Conservation (phyloP, 2,888 invertebrate species). For the Caenorhabditis sp. region DNA sequence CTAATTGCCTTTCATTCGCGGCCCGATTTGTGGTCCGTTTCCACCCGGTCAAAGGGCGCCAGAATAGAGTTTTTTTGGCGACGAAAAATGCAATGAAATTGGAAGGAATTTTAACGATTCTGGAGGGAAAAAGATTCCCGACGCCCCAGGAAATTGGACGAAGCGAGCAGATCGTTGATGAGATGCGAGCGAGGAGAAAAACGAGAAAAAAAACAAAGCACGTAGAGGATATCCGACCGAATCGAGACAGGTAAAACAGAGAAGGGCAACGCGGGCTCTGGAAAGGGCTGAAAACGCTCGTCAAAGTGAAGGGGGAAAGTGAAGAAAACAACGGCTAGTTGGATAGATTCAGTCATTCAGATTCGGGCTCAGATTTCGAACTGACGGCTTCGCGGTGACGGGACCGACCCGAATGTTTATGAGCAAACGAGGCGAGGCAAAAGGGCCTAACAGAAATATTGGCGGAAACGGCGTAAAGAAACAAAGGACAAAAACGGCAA, state of each 20-base stretch:
- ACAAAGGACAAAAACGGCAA: not conserved
- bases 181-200: too few relatives aligned
- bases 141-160: not conserved
- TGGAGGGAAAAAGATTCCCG: too few relatives aligned
- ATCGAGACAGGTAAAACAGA: not conserved
- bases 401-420: constrained; percentile 26
- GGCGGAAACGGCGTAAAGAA: constrained; percentile 7
- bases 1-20: constrained; percentile 27
- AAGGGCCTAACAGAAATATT: constrained; percentile 37
- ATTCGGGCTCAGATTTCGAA: not conserved
- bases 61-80: constrained; percentile 14
- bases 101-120: too few relatives aligned
- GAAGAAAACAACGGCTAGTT: not conserved
- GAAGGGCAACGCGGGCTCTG: not conserved
- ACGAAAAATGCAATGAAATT: too few relatives aligned
- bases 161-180: not conserved
- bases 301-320: not conserved
- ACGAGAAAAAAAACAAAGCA: too few relatives aligned
- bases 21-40: constrained; percentile 37
- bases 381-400: not conserved
- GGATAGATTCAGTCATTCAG: too few relatives aligned
- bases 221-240: not conserved
- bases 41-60: not conserved
- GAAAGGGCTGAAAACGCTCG: not conserved
- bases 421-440: constrained; percentile 10